Conservation (phyloP, 2,888 invertebrate genomes). For the Drosophila sordidula region DNA sequence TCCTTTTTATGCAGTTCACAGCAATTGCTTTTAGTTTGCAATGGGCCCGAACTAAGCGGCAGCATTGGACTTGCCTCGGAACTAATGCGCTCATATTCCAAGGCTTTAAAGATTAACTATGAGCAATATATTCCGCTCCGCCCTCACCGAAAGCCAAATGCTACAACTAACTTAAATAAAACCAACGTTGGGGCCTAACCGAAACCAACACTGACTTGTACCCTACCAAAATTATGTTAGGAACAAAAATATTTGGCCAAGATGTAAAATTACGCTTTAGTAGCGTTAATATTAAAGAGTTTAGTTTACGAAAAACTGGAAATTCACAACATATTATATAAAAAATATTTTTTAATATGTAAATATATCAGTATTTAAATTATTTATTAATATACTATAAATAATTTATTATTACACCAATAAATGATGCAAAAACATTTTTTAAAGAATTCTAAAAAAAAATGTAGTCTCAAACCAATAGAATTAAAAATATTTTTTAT, state of each 20-base stretch:
- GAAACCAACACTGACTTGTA: constrained; percentile 7
- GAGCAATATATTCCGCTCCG: constrained; percentile 66
- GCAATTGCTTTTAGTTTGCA: constrained; percentile 55
- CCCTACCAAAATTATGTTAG: background rate
- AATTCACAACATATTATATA: background rate
- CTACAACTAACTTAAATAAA: constrained; percentile 22
- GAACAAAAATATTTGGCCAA: background rate
- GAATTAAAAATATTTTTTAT: background rate
- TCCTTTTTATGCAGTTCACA: constrained; percentile 72
- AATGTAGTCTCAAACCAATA: background rate
- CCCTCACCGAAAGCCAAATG: constrained; percentile 63
- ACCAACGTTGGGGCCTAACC: constrained; percentile 9
- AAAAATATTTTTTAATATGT: no score
- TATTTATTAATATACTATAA: no score
- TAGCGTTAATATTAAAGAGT: no score
- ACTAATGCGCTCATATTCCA: constrained; percentile 65
- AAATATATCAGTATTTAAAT: no score
- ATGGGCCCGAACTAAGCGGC: constrained; percentile 45
- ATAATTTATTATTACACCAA: background rate
- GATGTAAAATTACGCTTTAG: background rate
- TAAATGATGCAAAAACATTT: background rate
- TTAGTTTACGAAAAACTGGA: no score
- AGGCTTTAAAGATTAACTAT: constrained; percentile 35
- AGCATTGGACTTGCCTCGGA: constrained; percentile 44
- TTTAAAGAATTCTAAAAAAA: background rate